phyloP scores from a whole-genome alignment of 1,140 invertebrate species.

The Pinna nobilis region DNA sequence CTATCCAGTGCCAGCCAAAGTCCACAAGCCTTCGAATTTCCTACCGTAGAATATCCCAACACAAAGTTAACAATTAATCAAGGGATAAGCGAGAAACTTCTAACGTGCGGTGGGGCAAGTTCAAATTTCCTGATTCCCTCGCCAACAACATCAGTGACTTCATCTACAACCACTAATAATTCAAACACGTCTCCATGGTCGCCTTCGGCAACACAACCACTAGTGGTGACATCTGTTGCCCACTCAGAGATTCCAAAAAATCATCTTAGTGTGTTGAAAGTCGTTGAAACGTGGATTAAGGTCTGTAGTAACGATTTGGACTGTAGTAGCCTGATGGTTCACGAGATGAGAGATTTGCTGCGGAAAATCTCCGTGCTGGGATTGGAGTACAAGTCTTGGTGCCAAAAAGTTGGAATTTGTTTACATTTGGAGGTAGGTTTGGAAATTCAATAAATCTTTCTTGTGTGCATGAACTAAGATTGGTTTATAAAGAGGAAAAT shows the following conservation, averaged over 20 bases:
- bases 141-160: slow-evolving; percentile 27
- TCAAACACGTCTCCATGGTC: slow-evolving; percentile 27
- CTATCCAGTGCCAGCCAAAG: slow-evolving; percentile 67
- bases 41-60: slow-evolving; percentile 32
- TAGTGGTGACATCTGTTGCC: slow-evolving; percentile 10
- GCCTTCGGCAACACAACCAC: slow-evolving; percentile 16
- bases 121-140: slow-evolving; percentile 38
- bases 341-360: slow-evolving; percentile 72
- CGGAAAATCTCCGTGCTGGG: slow-evolving; percentile 70
- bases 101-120: slow-evolving; percentile 20
- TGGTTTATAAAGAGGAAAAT: too few relatives aligned
- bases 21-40: slow-evolving; percentile 66
- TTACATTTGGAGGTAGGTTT: slow-evolving; percentile 68
- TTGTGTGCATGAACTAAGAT: too few relatives aligned
- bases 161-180: slow-evolving; percentile 30
- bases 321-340: slow-evolving; percentile 60
- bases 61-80: slow-evolving; percentile 2
- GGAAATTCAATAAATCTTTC: too few relatives aligned
- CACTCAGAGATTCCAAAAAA: slow-evolving; percentile 65
- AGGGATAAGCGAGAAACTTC: too few relatives aligned
- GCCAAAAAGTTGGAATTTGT: slow-evolving; percentile 60
- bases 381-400: slow-evolving; percentile 71
- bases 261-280: slow-evolving; percentile 68
- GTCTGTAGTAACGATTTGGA: slow-evolving; percentile 69
- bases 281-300: slow-evolving; percentile 70